phyloP scores from a whole-genome alignment of 2,113 vertebrate genomes.

The Formicarius rufipectus region DNA sequence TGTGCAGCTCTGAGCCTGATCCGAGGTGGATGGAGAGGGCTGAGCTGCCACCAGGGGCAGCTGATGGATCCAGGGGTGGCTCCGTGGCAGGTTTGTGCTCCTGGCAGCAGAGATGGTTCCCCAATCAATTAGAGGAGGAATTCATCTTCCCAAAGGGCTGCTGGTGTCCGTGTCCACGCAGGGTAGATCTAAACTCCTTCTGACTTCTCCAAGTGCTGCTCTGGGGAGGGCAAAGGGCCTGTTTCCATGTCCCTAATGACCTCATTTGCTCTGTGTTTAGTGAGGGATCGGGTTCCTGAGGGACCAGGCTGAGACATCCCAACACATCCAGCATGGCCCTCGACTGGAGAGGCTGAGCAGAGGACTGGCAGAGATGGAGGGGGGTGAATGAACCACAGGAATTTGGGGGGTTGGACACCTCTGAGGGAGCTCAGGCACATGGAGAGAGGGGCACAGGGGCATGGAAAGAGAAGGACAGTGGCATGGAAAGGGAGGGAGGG shows the following conservation, averaged over 20 bases:
- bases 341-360: neutral
- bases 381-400: neutral
- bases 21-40: neutral
- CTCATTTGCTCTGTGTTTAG: slow-evolving; percentile 59
- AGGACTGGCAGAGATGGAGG: slow-evolving; percentile 13
- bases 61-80: slow-evolving; percentile 23
- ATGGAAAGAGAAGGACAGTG: neutral
- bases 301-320: slow-evolving; percentile 7
- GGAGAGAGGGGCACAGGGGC: neutral
- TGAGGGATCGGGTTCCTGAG: slow-evolving; percentile 24
- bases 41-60: neutral
- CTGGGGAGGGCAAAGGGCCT: slow-evolving; percentile 13
- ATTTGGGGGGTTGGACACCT: neutral
- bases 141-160: neutral
- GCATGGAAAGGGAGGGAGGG: neutral
- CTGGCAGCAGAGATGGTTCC: neutral
- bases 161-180: neutral
- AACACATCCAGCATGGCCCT: neutral
- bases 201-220: slow-evolving; percentile 8
- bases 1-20: neutral
- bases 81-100: neutral
- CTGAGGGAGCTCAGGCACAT: neutral
- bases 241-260: slow-evolving; percentile 55
- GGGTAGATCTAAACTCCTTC: slow-evolving; percentile 35
- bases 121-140: slow-evolving; percentile 46